Conservation (phyloP, 2,888 invertebrate species). For the Cosmia pyralina region DNA sequence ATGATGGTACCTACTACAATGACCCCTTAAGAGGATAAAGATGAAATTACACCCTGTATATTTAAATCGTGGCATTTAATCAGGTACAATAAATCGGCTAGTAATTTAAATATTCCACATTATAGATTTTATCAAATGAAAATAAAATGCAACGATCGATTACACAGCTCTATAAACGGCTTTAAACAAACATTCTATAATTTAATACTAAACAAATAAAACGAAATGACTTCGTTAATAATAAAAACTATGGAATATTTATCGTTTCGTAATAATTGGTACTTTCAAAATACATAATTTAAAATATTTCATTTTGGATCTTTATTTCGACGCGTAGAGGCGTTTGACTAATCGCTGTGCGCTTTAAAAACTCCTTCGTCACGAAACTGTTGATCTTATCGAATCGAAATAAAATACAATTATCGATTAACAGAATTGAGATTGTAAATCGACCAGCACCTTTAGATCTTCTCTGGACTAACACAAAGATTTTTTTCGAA, state of each 20-base stretch:
- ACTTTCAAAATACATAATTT: conserved; percentile 44
- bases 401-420: conserved; percentile 52
- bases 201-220: conserved; percentile 52
- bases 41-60: background rate
- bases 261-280: conserved; percentile 57
- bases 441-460: conserved; percentile 26
- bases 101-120: conserved; percentile 53
- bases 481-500: background rate
- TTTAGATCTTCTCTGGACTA: conserved; percentile 33
- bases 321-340: conserved; percentile 48
- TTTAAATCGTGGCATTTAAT: conserved; percentile 41
- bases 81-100: conserved; percentile 38
- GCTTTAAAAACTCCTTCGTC: conserved; percentile 39
- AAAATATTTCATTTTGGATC: conserved; percentile 38
- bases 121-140: conserved; percentile 48
- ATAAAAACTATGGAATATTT: conserved; percentile 46
- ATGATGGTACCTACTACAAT: too few relatives aligned
- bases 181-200: conserved; percentile 50
- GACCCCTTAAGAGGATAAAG: too few relatives aligned
- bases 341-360: conserved; percentile 56
- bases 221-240: conserved; percentile 33
- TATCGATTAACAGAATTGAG: conserved; percentile 45
- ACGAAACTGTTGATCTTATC: conserved; percentile 50
- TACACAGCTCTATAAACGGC: conserved; percentile 6
- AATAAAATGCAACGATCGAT: conserved; percentile 44